Conservation (phyloP, 2,113 vertebrate species). For the Clarias magur region DNA sequence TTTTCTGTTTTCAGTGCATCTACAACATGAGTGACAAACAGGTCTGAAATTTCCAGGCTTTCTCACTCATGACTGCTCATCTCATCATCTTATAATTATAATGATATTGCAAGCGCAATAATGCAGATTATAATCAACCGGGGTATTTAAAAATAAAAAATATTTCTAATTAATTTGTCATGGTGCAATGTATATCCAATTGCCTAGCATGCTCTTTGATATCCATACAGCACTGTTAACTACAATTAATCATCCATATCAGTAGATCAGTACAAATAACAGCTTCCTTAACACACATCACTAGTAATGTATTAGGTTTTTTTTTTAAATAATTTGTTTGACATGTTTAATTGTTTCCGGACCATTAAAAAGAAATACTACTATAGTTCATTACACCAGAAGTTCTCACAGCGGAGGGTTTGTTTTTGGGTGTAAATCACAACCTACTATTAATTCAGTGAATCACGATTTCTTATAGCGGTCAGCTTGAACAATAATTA, state of each 20-base stretch:
- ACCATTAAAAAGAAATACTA: neutral
- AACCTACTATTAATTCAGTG: neutral
- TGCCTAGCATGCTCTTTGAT: neutral
- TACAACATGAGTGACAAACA: conserved; percentile 50
- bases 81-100: conserved; percentile 25
- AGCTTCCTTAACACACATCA: neutral
- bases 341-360: neutral
- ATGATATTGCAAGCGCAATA: neutral
- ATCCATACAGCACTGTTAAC: neutral
- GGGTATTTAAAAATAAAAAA: neutral
- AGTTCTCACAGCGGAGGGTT: neutral
- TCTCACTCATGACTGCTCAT: neutral
- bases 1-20: conserved; percentile 48
- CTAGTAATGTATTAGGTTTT: neutral
- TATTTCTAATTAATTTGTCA: neutral
- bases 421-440: neutral
- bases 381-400: neutral
- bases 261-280: neutral
- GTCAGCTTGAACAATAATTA: neutral
- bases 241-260: neutral
- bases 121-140: neutral
- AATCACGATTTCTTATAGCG: neutral
- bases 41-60: conserved; percentile 30
- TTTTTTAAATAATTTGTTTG: neutral
- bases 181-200: no score